Conservation (phyloP, 2,888 invertebrate species). For the Octonoba sinensis region DNA sequence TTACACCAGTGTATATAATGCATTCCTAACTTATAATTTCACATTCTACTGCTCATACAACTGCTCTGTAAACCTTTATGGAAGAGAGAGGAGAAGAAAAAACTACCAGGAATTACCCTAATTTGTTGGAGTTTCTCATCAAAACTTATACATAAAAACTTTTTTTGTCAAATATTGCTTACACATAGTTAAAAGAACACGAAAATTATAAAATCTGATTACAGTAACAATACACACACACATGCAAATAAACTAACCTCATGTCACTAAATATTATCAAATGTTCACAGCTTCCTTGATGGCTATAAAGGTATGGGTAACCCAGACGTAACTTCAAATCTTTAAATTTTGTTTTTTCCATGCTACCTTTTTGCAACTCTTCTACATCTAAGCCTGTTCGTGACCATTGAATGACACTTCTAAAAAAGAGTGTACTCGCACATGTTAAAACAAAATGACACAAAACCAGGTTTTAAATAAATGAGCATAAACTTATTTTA, state of each 20-base stretch:
- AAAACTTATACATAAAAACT: no score
- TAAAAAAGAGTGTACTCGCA: conserved; percentile 59
- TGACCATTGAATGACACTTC: conserved; percentile 78
- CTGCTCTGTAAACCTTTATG: no score
- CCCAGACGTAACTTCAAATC: conserved; percentile 72
- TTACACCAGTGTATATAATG: no score
- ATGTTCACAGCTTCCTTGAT: conserved; percentile 94
- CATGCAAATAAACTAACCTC: conserved; percentile 36
- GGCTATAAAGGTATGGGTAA: conserved; percentile 85
- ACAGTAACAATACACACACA: neutral
- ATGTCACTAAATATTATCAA: conserved; percentile 74
- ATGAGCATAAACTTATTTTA: no score
- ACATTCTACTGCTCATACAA: no score
- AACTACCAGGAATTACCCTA: no score
- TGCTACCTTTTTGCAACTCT: conserved; percentile 73
- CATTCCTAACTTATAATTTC: no score
- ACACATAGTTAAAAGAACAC: neutral
- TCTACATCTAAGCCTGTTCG: no score
- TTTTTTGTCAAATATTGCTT: neutral
- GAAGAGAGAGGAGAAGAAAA: no score
- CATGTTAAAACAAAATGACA: neutral
- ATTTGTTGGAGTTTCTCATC: no score
- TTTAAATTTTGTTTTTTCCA: conserved; percentile 74
- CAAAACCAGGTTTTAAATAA: no score
- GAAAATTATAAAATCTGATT: neutral